Percentiles rank a stretch among this genome's conserved stretches.
Conservation (phyloP, 1,140 invertebrate genomes). For the Pentalonia nigronervosa region DNA sequence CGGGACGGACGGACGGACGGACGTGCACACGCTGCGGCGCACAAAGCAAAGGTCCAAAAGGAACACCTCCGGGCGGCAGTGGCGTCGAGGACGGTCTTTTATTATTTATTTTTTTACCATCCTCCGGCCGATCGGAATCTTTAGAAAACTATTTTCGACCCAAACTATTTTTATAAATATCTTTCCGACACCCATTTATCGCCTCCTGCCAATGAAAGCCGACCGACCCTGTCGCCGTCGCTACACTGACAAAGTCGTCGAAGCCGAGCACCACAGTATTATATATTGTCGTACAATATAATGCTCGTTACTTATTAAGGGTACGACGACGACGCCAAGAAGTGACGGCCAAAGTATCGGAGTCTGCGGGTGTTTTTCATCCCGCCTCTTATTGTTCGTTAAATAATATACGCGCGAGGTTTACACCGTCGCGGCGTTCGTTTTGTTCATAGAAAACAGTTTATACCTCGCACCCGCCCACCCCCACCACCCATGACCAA, state of each 20-base stretch:
- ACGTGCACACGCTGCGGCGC: neutral
- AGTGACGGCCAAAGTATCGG: neutral
- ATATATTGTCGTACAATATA: neutral
- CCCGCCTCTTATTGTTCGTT: conserved; percentile 4
- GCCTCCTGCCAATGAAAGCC: conserved; percentile 1
- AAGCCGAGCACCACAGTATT: neutral
- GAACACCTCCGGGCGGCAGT: conserved; percentile 10
- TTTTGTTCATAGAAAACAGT: neutral
- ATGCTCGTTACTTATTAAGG: neutral
- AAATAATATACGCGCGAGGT: neutral
- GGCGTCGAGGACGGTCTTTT: neutral
- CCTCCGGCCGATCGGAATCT: conserved; percentile 34
- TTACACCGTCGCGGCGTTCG: neutral
- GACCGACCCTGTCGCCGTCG: neutral
- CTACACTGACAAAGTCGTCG: neutral
- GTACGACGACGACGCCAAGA: neutral
- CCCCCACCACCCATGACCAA: too few species aligned
- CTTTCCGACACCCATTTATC: conserved; percentile 8
- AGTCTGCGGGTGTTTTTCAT: neutral
- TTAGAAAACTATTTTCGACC: conserved; percentile 51
- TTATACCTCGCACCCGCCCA: neutral
- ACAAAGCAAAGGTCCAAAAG: conserved; percentile 33
- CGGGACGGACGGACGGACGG: neutral
- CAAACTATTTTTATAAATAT: conserved; percentile 28
- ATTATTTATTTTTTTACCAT: conserved; percentile 38